Evolutionary conservation across 2,113 vertebrate genomes (phyloP).

Genomic region (Boleophthalmus pectinirostris): DNA sequence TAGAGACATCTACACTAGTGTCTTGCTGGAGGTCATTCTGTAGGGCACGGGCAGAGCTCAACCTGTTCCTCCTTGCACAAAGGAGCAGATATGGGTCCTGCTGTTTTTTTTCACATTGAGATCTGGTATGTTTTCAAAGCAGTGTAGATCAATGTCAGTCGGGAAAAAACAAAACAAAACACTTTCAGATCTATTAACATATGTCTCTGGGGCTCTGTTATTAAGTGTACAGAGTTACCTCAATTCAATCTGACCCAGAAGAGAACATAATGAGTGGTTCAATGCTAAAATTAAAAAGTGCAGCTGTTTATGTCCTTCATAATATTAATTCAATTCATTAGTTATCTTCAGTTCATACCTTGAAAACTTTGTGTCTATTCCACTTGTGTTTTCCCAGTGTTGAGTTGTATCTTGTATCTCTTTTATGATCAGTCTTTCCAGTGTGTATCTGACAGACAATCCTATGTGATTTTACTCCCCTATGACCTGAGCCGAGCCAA

Average conservation of each 20-base stretch:
- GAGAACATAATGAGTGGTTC: too few relatives aligned
- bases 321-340: neutral
- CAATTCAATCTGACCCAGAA: too few relatives aligned
- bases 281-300: neutral
- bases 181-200: too few relatives aligned
- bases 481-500: conserved; percentile 22
- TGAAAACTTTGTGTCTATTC: conserved; percentile 2
- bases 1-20: too few relatives aligned
- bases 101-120: too few relatives aligned
- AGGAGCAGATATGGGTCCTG: too few relatives aligned
- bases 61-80: too few relatives aligned
- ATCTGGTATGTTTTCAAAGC: too few relatives aligned
- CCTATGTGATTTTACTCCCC: conserved; percentile 2
- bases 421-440: neutral
- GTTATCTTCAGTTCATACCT: neutral
- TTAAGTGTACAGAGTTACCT: neutral
- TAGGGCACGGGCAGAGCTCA: too few relatives aligned
- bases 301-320: neutral
- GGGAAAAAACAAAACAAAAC: too few relatives aligned
- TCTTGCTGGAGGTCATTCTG: too few relatives aligned
- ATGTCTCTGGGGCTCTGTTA: neutral
- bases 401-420: conserved; percentile 1
- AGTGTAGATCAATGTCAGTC: too few relatives aligned
- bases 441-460: neutral
- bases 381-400: conserved; percentile 28